phyloP scores from a whole-genome alignment of 2,797 vertebrate genomes.

The Salmo trutta region DNA sequence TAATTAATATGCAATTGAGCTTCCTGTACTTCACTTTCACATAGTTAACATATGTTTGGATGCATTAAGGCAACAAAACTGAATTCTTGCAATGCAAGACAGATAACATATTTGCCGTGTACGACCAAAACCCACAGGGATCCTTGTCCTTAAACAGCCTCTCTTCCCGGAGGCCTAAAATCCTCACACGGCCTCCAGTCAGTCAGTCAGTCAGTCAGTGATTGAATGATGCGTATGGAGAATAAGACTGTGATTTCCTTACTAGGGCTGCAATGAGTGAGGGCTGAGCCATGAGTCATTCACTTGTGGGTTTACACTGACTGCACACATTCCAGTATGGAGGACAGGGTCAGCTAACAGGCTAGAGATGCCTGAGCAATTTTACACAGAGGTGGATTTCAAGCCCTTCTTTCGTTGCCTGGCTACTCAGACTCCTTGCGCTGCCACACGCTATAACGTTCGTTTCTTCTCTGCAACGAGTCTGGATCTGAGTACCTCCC shows the following conservation, averaged over 20 bases:
- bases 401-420: background rate
- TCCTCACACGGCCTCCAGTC: background rate
- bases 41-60: too few species aligned
- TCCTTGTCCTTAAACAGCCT: too few species aligned
- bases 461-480: too few species aligned
- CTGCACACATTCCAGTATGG: background rate
- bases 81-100: too few species aligned
- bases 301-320: background rate
- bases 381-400: background rate
- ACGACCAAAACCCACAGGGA: too few species aligned
- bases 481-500: too few species aligned
- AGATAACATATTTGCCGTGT: too few species aligned
- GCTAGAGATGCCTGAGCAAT: background rate
- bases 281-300: background rate
- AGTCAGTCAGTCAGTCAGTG: background rate
- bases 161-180: background rate
- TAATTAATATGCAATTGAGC: background rate
- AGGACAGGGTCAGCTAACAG: background rate
- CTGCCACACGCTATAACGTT: too few species aligned
- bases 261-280: background rate
- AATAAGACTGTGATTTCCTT: background rate
- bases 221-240: background rate
- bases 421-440: too few species aligned
- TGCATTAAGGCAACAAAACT: too few species aligned
- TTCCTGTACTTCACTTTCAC: background rate